Conservation (phyloP, 2,888 invertebrate genomes). For the Andrena fulva region DNA sequence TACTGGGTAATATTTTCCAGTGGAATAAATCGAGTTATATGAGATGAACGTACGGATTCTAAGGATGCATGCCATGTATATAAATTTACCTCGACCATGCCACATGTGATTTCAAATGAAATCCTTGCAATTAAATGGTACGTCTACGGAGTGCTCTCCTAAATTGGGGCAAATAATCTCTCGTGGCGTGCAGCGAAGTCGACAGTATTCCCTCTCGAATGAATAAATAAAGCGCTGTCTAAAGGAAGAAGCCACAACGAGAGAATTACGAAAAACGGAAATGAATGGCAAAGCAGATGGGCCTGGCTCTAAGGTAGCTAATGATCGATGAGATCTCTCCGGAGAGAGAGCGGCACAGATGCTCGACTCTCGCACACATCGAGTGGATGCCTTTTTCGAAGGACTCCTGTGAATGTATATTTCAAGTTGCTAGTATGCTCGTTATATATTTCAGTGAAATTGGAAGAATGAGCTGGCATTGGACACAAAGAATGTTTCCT, state of each 20-base stretch:
- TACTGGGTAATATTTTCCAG: conserved; percentile 2
- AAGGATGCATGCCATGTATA: neutral
- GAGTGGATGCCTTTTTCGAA: conserved; percentile 51
- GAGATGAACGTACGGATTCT: neutral
- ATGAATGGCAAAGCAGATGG: conserved; percentile 46
- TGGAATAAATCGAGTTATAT: neutral
- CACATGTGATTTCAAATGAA: conserved; percentile 34
- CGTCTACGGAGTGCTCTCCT: conserved; percentile 11
- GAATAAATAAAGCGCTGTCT: conserved; percentile 45
- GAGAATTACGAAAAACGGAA: conserved; percentile 42
- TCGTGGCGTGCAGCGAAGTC: neutral
- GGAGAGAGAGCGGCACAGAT: conserved; percentile 37
- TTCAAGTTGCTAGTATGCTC: conserved; percentile 23
- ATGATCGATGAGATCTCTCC: conserved; percentile 60
- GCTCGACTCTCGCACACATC: conserved; percentile 36
- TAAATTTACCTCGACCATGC: conserved; percentile 8
- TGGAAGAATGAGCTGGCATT: conserved; percentile 28
- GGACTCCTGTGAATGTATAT: conserved; percentile 14
- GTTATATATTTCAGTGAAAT: conserved; percentile 36
- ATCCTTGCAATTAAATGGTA: conserved; percentile 31
- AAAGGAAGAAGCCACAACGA: conserved; percentile 35
- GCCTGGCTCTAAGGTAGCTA: conserved; percentile 38
- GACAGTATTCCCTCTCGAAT: conserved; percentile 31
- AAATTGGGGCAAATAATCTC: conserved; percentile 44
- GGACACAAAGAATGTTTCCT: conserved; percentile 15